Evolutionary conservation across 2,113 vertebrate genomes (phyloP).

Genomic region (Centropus bengalensis): DNA sequence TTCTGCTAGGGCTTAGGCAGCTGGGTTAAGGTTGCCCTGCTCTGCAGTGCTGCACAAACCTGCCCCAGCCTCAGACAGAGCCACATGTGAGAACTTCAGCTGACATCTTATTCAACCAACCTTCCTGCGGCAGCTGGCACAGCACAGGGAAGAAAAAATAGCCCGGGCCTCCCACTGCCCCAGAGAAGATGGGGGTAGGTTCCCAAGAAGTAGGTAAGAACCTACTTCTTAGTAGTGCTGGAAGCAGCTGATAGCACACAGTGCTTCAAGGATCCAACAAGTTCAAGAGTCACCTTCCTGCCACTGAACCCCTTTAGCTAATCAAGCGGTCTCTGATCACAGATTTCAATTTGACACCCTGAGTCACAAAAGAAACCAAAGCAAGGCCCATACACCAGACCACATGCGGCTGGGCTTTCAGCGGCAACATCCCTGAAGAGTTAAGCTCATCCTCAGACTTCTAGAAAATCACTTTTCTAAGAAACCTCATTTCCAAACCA

Average conservation of each 20-base stretch:
- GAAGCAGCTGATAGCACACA: neutral
- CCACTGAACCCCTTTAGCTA: neutral
- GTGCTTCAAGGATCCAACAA: neutral
- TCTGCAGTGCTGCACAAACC: neutral
- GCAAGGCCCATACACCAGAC: neutral
- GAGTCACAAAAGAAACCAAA: neutral
- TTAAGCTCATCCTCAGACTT: neutral
- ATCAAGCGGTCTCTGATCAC: neutral
- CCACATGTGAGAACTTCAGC: neutral
- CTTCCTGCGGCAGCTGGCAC: neutral
- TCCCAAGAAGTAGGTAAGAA: neutral
- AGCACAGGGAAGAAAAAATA: neutral
- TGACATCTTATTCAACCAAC: neutral
- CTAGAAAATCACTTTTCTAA: neutral
- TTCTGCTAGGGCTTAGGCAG: neutral
- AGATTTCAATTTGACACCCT: neutral
- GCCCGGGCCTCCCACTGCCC: neutral
- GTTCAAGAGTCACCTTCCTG: neutral
- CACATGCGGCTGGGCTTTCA: neutral
- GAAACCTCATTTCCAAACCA: neutral
- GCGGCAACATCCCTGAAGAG: rapidly evolving
- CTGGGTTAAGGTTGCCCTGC: neutral
- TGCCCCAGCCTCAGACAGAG: neutral
- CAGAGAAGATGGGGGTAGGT: neutral
- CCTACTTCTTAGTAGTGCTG: neutral